Evolutionary conservation across 2,888 invertebrate genomes (phyloP).

Genomic region (Thymelicus acteon): DNA sequence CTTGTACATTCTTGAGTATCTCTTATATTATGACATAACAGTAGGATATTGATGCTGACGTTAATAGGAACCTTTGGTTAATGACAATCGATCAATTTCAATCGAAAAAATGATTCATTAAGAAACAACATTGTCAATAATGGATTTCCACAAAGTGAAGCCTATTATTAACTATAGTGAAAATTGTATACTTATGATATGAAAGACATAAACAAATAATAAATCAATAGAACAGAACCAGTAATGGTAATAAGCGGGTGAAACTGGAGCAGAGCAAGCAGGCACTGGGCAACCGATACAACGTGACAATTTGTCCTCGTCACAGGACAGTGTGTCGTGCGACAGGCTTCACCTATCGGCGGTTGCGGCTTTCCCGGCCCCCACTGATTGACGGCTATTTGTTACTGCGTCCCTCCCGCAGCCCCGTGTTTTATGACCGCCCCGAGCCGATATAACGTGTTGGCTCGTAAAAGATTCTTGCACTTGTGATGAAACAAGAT

Average conservation of each 20-base stretch:
- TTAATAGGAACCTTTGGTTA: too few relatives aligned
- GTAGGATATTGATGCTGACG: too few relatives aligned
- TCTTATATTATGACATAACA: too few relatives aligned
- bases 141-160: too few relatives aligned
- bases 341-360: slow-evolving; percentile 10
- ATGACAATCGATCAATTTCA: too few relatives aligned
- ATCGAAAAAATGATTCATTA: too few relatives aligned
- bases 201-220: not conserved
- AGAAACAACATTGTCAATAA: too few relatives aligned
- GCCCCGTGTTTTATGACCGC: slow-evolving; percentile 22
- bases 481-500: slow-evolving; percentile 5
- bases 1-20: too few relatives aligned
- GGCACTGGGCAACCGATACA: not conserved
- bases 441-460: slow-evolving; percentile 6
- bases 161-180: too few relatives aligned
- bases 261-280: not conserved
- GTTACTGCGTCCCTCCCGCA: slow-evolving; percentile 4
- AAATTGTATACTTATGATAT: too few relatives aligned
- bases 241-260: not conserved
- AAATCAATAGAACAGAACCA: not conserved
- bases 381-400: slow-evolving; percentile 33
- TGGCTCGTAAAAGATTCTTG: slow-evolving; percentile 8
- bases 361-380: slow-evolving; percentile 22
- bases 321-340: not conserved
- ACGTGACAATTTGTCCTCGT: slow-evolving; percentile 8